Conservation (phyloP, 1,140 invertebrate genomes). For the Cephus cinctus region DNA sequence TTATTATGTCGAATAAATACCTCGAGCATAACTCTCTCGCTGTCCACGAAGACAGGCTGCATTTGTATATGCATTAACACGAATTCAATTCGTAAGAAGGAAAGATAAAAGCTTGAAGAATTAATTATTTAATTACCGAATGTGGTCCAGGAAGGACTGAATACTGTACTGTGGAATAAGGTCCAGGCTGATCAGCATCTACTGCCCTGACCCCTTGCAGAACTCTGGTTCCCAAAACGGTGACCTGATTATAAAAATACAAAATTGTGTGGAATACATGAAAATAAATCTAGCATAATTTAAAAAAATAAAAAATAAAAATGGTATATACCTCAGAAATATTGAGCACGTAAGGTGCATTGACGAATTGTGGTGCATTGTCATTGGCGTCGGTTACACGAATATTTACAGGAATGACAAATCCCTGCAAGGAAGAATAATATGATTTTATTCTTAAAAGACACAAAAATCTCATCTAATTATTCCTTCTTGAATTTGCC, state of each 20-base stretch:
- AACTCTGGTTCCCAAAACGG: constrained; percentile 77
- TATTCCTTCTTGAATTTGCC: neutral
- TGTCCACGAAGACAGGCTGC: constrained; percentile 24
- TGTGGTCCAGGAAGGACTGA: constrained; percentile 74
- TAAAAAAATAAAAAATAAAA: neutral
- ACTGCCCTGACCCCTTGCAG: constrained; percentile 74
- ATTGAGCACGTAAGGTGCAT: constrained; percentile 78
- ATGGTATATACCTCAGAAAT: constrained; percentile 69
- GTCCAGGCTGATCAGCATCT: constrained; percentile 85
- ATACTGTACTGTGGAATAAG: constrained; percentile 87
- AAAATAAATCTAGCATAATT: constrained; percentile 3
- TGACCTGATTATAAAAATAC: constrained; percentile 57
- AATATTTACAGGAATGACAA: constrained; percentile 86
- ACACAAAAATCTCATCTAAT: constrained; percentile 3
- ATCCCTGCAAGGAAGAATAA: constrained; percentile 62
- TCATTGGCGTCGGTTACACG: constrained; percentile 92
- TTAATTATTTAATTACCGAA: constrained; percentile 57
- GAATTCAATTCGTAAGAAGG: neutral
- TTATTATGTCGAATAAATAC: constrained; percentile 11
- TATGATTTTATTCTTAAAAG: constrained; percentile 12
- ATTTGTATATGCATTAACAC: neutral
- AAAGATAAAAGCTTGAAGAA: constrained; percentile 2
- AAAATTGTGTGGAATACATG: constrained; percentile 2
- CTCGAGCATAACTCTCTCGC: constrained; percentile 19
- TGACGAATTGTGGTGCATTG: constrained; percentile 81